These are phyloP conservation scores for Phytoseiulus persimilis DNA, from an alignment of 2,888 invertebrate genomes.

Conservation along the genomic window DNA sequence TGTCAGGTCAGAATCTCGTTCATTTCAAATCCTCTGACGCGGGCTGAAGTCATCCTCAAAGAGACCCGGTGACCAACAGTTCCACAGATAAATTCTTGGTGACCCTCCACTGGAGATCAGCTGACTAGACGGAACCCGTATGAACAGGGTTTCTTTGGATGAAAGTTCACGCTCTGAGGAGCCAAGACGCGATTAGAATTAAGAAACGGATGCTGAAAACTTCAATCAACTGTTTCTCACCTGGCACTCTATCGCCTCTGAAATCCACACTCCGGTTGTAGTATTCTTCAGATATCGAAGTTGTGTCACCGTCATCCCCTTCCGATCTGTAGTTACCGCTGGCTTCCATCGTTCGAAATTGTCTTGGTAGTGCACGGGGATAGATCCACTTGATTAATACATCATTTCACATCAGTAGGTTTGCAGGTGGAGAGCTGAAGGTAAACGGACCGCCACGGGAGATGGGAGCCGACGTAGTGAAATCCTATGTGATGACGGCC, in stretches of 20 bases:
- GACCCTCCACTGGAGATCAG: not conserved
- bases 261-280: not conserved
- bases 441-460: not conserved
- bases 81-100: too few relatives aligned
- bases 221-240: not conserved
- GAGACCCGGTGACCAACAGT: too few relatives aligned
- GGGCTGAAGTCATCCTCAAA: too few relatives aligned
- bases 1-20: too few relatives aligned
- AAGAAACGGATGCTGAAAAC: too few relatives aligned
- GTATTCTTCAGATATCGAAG: not conserved
- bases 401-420: not conserved
- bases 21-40: too few relatives aligned
- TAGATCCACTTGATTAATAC: not conserved
- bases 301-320: not conserved
- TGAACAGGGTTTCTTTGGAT: not conserved
- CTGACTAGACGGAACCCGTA: not conserved
- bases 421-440: not conserved
- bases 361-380: not conserved
- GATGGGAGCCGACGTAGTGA: not conserved
- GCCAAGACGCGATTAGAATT: too few relatives aligned
- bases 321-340: not conserved
- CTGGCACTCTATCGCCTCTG: not conserved
- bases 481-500: not conserved
- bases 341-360: not conserved
- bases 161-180: not conserved